These are phyloP conservation scores for Chirona hameri DNA, from an alignment of 2,888 invertebrate genomes.

Conservation along the genomic window DNA sequence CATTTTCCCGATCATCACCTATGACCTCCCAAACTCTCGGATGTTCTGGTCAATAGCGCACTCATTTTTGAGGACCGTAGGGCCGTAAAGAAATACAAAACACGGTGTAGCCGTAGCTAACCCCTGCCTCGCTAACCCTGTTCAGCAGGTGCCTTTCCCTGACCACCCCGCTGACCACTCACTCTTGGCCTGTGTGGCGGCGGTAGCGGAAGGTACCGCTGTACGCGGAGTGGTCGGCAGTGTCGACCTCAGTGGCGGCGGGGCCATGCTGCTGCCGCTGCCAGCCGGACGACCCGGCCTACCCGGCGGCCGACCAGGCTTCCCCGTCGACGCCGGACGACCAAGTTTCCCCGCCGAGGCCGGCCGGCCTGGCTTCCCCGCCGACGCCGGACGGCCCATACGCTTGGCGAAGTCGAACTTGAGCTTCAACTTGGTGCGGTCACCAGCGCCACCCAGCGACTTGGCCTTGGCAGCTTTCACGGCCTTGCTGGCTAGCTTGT, in stretches of 20 bases:
- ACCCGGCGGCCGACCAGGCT: neutral
- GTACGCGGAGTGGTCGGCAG: neutral
- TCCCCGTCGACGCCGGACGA: neutral
- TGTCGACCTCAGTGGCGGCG: neutral
- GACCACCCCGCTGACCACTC: neutral
- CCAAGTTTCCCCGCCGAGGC: neutral
- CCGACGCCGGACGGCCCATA: neutral
- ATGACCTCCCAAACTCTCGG: too few species aligned
- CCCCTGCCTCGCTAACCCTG: too few species aligned
- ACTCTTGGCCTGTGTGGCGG: neutral
- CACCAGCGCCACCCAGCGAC: neutral
- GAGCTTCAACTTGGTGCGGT: neutral
- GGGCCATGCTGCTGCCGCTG: too few species aligned
- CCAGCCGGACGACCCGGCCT: too few species aligned
- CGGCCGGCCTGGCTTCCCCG: neutral
- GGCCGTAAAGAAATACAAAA: too few species aligned
- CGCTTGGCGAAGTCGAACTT: constrained; percentile 5
- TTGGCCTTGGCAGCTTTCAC: neutral
- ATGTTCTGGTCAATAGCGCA: too few species aligned
- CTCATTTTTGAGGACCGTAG: too few species aligned
- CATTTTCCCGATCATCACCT: too few species aligned
- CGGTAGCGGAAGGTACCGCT: neutral
- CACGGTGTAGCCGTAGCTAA: too few species aligned
- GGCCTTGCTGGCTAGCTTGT: neutral
- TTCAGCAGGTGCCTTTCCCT: too few species aligned